Evolutionary conservation across 2,797 vertebrate genomes (phyloP).

Genomic region (Anabas testudineus): DNA sequence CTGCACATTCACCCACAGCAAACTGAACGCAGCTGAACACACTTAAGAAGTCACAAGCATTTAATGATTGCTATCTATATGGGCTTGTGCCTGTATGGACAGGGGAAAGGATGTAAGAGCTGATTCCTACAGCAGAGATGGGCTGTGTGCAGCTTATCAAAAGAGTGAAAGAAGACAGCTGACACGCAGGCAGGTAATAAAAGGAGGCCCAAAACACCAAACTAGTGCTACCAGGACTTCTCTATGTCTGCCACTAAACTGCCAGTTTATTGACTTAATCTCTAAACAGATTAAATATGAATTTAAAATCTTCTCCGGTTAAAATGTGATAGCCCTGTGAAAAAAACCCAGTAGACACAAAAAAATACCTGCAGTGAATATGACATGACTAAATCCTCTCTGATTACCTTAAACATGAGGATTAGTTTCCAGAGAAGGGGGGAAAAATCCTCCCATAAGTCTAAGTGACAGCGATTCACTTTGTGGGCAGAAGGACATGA

Average conservation of each 20-base stretch:
- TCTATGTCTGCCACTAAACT: slow-evolving; percentile 6
- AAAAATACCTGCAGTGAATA: slow-evolving; percentile 64
- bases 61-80: slow-evolving; percentile 15
- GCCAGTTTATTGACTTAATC: slow-evolving; percentile 53
- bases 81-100: neutral
- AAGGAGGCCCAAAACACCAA: slow-evolving; percentile 16
- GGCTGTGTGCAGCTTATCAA: neutral
- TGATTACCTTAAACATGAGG: slow-evolving; percentile 75
- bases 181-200: slow-evolving; percentile 9
- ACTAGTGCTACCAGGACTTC: slow-evolving; percentile 15
- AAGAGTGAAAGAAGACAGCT: neutral
- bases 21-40: slow-evolving; percentile 32
- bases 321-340: slow-evolving; percentile 60
- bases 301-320: slow-evolving; percentile 61
- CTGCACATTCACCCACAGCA: slow-evolving; percentile 24
- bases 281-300: slow-evolving; percentile 63
- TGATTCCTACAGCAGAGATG: slow-evolving; percentile 1
- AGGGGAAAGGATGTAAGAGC: neutral
- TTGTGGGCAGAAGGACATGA: slow-evolving; percentile 54
- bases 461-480: slow-evolving; percentile 73
- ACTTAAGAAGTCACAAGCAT: slow-evolving; percentile 26
- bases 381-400: slow-evolving; percentile 69
- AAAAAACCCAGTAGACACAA: slow-evolving; percentile 54
- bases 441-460: slow-evolving; percentile 58
- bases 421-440: slow-evolving; percentile 68